Evolutionary conservation across 2,888 invertebrate genomes (phyloP).

Genomic region (Palloptera scutellata): DNA sequence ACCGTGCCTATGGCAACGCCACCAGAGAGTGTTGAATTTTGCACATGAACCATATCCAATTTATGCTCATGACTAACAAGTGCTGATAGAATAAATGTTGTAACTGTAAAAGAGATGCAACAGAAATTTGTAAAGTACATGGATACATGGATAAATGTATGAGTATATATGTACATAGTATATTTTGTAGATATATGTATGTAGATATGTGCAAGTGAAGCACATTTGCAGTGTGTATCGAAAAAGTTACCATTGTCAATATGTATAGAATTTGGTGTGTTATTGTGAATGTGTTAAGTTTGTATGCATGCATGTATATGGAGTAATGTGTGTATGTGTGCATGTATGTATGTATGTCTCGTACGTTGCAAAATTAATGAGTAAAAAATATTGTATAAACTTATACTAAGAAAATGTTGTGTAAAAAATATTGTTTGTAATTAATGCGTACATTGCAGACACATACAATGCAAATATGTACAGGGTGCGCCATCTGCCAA

Average conservation of each 20-base stretch:
- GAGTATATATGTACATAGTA: not conserved
- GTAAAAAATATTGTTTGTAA: no score
- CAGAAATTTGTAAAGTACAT: not conserved
- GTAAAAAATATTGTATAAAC: no score
- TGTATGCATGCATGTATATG: not conserved
- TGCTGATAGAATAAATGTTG: conserved; percentile 84
- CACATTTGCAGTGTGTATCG: not conserved
- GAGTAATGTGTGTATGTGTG: not conserved
- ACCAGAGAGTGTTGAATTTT: conserved; percentile 92
- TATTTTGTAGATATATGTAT: not conserved
- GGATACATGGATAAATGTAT: not conserved
- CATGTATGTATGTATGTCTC: not conserved
- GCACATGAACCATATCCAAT: conserved; percentile 92
- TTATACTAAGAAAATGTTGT: no score
- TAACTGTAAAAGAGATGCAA: conserved; percentile 65
- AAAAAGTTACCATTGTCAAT: not conserved
- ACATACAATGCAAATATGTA: no score
- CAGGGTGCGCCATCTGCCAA: no score
- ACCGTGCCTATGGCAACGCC: conserved; percentile 91
- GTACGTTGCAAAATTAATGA: not conserved
- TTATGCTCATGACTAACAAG: conserved; percentile 76
- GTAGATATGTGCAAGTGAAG: no score
- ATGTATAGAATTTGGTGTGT: not conserved
- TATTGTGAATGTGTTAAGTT: not conserved
- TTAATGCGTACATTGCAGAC: no score